A percentile compares a stretch with the other conserved stretches of the same genome.
Evolutionary conservation across 2,888 invertebrate species (phyloP).

Genomic region (Agrochola circellaris): DNA sequence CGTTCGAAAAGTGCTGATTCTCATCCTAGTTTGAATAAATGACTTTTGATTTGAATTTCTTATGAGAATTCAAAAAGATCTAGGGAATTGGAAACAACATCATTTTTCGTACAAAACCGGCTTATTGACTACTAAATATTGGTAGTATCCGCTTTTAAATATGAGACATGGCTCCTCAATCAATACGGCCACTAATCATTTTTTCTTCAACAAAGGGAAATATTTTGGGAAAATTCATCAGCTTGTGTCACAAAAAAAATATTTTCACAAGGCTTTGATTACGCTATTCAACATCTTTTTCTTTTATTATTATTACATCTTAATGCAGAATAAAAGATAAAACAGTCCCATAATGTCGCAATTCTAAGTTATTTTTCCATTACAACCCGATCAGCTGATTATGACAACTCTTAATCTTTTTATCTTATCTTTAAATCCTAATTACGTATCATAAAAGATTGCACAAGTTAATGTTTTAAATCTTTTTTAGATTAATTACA

Average conservation of each 20-base stretch:
- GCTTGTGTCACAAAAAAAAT: constrained; percentile 34
- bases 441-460: constrained; percentile 61
- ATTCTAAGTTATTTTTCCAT: constrained; percentile 44
- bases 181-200: not conserved
- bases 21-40: too few relatives aligned
- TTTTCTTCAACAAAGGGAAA: not conserved
- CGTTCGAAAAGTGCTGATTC: too few relatives aligned
- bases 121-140: not conserved
- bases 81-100: not conserved
- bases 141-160: not conserved
- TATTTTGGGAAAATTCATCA: constrained; percentile 18
- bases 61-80: too few relatives aligned
- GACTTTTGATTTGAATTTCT: too few relatives aligned
- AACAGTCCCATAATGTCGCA: constrained; percentile 30
- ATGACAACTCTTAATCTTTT: constrained; percentile 28
- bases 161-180: too few relatives aligned
- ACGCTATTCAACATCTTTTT: constrained; percentile 15
- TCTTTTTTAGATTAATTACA: constrained; percentile 62
- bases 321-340: constrained; percentile 31
- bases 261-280: constrained; percentile 23
- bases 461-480: constrained; percentile 55
- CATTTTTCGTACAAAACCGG: not conserved
- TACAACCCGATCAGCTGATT: constrained; percentile 49
- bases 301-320: not conserved
- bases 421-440: constrained; percentile 66